Percentiles rank a stretch among this genome's conserved stretches.
Evolutionary conservation across 2,888 invertebrate genomes (phyloP).

Genomic region (Ophion slaviceki): DNA sequence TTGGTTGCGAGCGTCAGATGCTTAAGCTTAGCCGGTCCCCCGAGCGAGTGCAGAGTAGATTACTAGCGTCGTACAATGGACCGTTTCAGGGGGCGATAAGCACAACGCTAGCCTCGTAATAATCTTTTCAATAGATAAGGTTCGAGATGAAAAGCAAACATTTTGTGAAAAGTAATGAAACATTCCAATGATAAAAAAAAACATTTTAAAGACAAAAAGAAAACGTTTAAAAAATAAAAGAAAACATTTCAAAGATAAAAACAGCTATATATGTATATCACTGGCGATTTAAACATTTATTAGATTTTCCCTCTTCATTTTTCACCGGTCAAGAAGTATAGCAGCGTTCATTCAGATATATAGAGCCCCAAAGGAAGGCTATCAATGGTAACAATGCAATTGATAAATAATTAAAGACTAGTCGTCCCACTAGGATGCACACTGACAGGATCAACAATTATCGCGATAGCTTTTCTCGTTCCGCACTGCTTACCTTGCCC

Average conservation of each 20-base stretch:
- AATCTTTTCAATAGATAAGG: background rate
- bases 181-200: background rate
- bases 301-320: no score
- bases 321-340: no score
- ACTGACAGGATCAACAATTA: no score
- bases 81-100: background rate
- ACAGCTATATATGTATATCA: background rate
- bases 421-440: no score
- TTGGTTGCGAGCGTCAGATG: no score
- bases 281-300: background rate
- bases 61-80: background rate
- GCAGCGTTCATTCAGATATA: no score
- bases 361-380: no score
- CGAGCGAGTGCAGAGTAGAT: background rate
- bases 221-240: no score
- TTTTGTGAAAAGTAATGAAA: background rate
- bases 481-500: no score
- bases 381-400: no score
- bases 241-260: background rate
- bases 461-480: no score
- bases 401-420: no score
- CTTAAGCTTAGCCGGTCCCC: background rate
- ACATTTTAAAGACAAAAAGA: background rate
- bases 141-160: background rate
- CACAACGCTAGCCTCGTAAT: background rate